Conservation (phyloP, 2,113 vertebrate genomes). For the Accipiter virgatus region DNA sequence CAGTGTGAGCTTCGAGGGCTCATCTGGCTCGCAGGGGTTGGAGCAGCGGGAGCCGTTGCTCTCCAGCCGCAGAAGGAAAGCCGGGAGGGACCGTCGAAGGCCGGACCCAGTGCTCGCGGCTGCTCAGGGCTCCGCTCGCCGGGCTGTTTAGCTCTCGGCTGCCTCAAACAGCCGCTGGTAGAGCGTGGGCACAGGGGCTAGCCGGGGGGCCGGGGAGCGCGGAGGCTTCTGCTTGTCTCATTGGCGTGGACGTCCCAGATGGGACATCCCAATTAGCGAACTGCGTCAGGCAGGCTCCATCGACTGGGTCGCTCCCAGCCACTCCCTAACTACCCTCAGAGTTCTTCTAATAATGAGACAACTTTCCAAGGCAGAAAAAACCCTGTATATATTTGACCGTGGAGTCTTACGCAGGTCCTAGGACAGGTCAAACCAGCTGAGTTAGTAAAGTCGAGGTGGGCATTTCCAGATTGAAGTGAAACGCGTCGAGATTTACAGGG, state of each 20-base stretch:
- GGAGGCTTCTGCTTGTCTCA: background rate
- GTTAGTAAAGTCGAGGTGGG: background rate
- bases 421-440: background rate
- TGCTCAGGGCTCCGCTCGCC: background rate
- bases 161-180: background rate
- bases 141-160: background rate
- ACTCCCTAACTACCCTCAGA: background rate
- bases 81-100: background rate
- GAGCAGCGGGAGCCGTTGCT: background rate
- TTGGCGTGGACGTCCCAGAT: background rate
- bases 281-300: background rate
- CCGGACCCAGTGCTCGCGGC: background rate
- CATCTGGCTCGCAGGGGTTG: background rate
- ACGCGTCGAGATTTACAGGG: background rate
- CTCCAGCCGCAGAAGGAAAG: background rate
- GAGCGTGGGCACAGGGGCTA: background rate
- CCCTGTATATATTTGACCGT: background rate
- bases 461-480: background rate
- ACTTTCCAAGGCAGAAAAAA: background rate
- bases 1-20: background rate
- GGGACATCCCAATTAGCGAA: background rate
- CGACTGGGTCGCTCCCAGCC: background rate
- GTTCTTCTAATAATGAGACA: background rate
- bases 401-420: background rate
- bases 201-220: background rate